Evolutionary conservation across 2,888 invertebrate species (phyloP).

Genomic region (Agonopterix subpropinquella): DNA sequence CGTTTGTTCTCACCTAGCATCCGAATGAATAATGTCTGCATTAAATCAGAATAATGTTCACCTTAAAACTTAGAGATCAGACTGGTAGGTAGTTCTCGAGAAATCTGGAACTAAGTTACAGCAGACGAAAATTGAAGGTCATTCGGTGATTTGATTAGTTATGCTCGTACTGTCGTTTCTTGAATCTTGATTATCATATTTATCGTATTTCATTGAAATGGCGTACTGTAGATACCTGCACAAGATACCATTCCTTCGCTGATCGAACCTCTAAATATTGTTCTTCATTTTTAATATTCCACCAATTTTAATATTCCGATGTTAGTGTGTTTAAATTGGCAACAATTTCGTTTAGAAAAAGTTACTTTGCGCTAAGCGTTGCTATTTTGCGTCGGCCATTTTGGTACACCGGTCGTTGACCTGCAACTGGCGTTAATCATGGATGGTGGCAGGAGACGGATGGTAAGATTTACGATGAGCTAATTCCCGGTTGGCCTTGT

Average conservation of each 20-base stretch:
- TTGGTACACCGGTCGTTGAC: constrained; percentile 26
- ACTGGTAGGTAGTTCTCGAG: background rate
- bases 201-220: too few relatives aligned
- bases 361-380: background rate
- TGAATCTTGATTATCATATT: too few relatives aligned
- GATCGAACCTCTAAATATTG: too few relatives aligned
- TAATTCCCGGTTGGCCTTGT: constrained; percentile 15
- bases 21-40: too few relatives aligned
- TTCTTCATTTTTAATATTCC: too few relatives aligned
- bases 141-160: constrained; percentile 11
- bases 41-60: too few relatives aligned
- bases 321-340: too few relatives aligned
- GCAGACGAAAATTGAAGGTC: constrained; percentile 17
- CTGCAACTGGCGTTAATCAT: constrained; percentile 24
- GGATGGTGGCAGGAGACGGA: constrained; percentile 16
- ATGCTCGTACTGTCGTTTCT: constrained; percentile 12
- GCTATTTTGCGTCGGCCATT: constrained; percentile 16
- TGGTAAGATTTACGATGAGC: constrained; percentile 17
- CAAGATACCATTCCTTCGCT: too few relatives aligned
- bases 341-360: constrained; percentile 4
- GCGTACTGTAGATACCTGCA: too few relatives aligned
- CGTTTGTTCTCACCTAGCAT: too few relatives aligned
- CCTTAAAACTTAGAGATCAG: too few relatives aligned
- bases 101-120: constrained; percentile 12
- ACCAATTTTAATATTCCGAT: too few relatives aligned